Evolutionary conservation across 2,888 invertebrate genomes (phyloP).

Genomic region (Crossocerus cetratus): DNA sequence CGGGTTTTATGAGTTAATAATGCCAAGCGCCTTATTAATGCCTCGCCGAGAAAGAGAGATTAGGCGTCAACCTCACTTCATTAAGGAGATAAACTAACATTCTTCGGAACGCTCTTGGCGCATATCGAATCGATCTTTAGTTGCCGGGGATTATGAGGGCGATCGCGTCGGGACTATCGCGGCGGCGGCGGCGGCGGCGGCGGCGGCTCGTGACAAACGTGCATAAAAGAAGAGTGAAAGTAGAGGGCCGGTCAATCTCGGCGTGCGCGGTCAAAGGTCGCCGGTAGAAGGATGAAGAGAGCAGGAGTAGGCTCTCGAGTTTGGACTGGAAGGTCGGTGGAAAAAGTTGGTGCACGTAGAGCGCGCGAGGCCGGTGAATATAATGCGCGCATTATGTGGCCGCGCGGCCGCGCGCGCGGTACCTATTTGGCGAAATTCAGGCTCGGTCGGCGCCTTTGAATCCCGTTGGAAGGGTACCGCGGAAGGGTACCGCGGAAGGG

Average conservation of each 20-base stretch:
- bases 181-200: background rate
- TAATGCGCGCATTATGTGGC: slow-evolving; percentile 54
- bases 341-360: slow-evolving; percentile 28
- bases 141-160: no score
- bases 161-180: no score
- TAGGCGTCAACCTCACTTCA: no score
- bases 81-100: no score
- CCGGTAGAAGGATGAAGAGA: slow-evolving; percentile 20
- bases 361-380: slow-evolving; percentile 45
- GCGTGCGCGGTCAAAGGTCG: slow-evolving; percentile 49
- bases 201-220: no score
- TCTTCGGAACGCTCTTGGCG: no score
- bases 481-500: slow-evolving; percentile 42
- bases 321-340: slow-evolving; percentile 9
- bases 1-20: no score
- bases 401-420: no score
- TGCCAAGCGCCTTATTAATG: no score
- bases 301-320: background rate
- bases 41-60: no score
- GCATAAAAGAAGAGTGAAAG: slow-evolving; percentile 55
- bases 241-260: slow-evolving; percentile 39
- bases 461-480: slow-evolving; percentile 29
- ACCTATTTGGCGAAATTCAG: slow-evolving; percentile 59
- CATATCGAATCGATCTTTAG: no score
- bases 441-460: slow-evolving; percentile 56